Evolutionary conservation across 2,888 invertebrate species (phyloP), one percentile per base, ranked within the genome.

Genomic region (Rhagophthalmus giganteus): DNA sequence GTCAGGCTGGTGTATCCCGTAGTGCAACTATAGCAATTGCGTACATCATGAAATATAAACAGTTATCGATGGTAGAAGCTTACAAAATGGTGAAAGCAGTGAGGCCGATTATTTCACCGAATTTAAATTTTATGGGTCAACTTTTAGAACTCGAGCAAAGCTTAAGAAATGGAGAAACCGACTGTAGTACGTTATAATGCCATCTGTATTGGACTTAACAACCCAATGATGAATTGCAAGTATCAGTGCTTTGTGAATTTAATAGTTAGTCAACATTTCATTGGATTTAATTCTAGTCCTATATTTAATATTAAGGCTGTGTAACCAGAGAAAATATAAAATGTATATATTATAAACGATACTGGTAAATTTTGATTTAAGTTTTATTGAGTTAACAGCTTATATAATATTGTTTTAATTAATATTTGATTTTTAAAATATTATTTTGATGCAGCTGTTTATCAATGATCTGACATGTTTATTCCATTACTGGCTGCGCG

Each of bases 11-110:
- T 39, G 90, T 96, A 37, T 95, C 94, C 44, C 82, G 95, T 60
- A 94, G 94, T 58, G 94, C 95, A 55, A 95, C 95, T 55, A 85
- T 96, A 70, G 93, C 94, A 68, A 94, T 96, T 69, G 94, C 95
- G 35, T 96, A 92, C 78, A 83, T 95, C 65, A 94, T 96, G 91
- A 87, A 90, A 66, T 88, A 90, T 76, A 87, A 88, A 71, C 83
- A 84, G 52, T 74, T 93, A 72, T 84, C 87, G 26, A 89, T 89
- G 79, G 82, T 90, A 31, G 92, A 95, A 69, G 94, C 94, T 0
- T 94, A 88, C 77, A 84, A 87, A 64, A 83, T 87, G 70, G 95
- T 96, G 46, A 90, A 92, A 71, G 82, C 84, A 59, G 86, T 87
- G 49, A 81, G 96, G 39, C 84, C 87, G 52, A 95, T 95, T 71